A percentile compares a stretch with the other conserved stretches of the same genome.
These are phyloP conservation scores for Gastrophryne carolinensis DNA, from an alignment of 2,797 vertebrate species.

Conservation along the genomic window DNA sequence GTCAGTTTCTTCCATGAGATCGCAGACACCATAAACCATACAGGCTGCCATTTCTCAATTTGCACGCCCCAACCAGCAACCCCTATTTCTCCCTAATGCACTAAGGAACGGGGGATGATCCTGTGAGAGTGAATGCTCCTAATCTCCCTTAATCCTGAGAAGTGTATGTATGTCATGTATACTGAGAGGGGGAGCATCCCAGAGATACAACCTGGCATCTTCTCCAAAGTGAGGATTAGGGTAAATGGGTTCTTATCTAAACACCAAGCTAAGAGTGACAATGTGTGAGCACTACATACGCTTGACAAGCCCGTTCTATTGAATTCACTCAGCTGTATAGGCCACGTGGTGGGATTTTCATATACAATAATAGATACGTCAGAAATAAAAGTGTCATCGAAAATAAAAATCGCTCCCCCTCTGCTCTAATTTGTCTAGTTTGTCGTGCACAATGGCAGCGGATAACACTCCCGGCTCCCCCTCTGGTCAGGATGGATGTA, in stretches of 20 bases:
- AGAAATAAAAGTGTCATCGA: no score
- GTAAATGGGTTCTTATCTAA: slow-evolving; percentile 20
- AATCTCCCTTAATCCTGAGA: slow-evolving; percentile 5
- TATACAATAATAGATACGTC: no score
- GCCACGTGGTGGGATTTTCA: no score
- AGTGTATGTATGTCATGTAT: background rate
- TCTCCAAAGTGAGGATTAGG: background rate
- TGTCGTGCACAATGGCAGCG: no score
- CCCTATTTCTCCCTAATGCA: background rate
- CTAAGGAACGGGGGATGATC: background rate
- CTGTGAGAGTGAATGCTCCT: background rate
- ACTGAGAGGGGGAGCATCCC: background rate
- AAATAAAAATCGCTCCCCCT: no score
- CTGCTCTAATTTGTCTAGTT: no score
- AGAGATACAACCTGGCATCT: background rate
- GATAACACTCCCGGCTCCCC: no score
- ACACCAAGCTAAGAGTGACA: background rate
- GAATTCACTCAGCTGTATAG: no score
- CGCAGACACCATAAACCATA: background rate
- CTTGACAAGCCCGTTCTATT: background rate
- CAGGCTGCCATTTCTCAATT: background rate
- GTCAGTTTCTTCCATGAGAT: no score
- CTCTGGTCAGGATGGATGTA: no score
- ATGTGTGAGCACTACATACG: background rate
- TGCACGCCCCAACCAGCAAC: background rate